Percentiles rank a stretch among this genome's conserved stretches.
Conservation (phyloP, 1,140 invertebrate genomes). For the Brachionus koreanus region DNA sequence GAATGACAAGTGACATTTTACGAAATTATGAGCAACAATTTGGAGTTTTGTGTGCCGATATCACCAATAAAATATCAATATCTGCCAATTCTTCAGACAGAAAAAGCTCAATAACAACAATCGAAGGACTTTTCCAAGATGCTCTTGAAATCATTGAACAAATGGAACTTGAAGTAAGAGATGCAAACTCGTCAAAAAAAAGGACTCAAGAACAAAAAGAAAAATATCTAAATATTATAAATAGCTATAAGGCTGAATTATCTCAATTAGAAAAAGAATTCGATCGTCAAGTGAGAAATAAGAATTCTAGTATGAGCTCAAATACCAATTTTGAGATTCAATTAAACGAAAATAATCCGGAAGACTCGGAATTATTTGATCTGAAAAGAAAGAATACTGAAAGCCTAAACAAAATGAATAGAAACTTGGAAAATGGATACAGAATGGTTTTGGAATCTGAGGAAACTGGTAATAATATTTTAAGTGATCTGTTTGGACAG, state of each 20-base stretch:
- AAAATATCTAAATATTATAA: constrained; percentile 26
- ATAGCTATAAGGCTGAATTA: constrained; percentile 30
- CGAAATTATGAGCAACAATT: constrained; percentile 44
- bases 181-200: constrained; percentile 13
- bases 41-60: constrained; percentile 39
- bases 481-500: constrained; percentile 39
- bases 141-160: constrained; percentile 31
- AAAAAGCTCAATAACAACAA: neutral
- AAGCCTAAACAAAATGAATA: constrained; percentile 26
- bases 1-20: constrained; percentile 4
- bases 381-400: constrained; percentile 16
- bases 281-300: constrained; percentile 14
- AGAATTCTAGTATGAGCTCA: neutral
- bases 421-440: constrained; percentile 31
- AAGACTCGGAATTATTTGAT: constrained; percentile 33
- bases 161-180: constrained; percentile 38
- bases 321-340: constrained; percentile 27
- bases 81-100: neutral
- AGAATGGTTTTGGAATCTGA: constrained; percentile 39
- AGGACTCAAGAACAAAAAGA: constrained; percentile 39
- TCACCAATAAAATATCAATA: constrained; percentile 27
- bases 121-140: constrained; percentile 24
- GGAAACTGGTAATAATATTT: constrained; percentile 37
- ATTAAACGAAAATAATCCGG: neutral
- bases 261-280: constrained; percentile 18